Evolutionary conservation across 2,797 vertebrate genomes (phyloP).

Genomic region (Denticeps clupeoides): DNA sequence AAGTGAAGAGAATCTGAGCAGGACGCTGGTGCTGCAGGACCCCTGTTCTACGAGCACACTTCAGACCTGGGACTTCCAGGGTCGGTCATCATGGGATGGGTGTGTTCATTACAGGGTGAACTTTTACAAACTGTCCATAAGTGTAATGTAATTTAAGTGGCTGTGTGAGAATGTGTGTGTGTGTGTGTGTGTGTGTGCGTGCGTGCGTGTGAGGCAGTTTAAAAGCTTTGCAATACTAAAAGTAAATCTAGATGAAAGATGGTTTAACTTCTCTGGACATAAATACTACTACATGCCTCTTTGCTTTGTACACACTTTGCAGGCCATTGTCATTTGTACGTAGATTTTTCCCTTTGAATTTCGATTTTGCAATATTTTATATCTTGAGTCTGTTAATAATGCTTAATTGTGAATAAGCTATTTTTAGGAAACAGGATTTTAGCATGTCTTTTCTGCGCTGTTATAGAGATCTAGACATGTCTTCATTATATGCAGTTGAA

Average conservation of each 20-base stretch:
- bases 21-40: too few relatives aligned
- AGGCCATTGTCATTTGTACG: constrained; percentile 33
- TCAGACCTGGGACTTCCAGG: too few relatives aligned
- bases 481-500: constrained; percentile 39
- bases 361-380: constrained; percentile 64
- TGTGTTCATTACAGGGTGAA: too few relatives aligned
- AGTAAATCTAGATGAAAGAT: constrained; percentile 25
- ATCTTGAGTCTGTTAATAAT: constrained; percentile 52
- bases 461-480: constrained; percentile 37
- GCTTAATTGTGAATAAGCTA: constrained; percentile 64
- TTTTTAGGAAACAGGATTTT: constrained; percentile 54
- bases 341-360: constrained; percentile 46
- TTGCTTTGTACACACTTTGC: constrained; percentile 43
- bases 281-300: constrained; percentile 21
- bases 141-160: too few relatives aligned
- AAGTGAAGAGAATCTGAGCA: too few relatives aligned
- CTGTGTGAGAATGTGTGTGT: too few relatives aligned
- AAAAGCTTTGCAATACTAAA: constrained; percentile 57
- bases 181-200: neutral
- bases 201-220: constrained; percentile 13
- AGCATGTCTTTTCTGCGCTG: constrained; percentile 53
- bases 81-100: too few relatives aligned
- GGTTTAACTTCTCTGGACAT: constrained; percentile 9
- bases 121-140: too few relatives aligned
- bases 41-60: too few relatives aligned